Evolutionary conservation across 2,113 vertebrate species (phyloP).

Genomic region (Butastur rufipennis): DNA sequence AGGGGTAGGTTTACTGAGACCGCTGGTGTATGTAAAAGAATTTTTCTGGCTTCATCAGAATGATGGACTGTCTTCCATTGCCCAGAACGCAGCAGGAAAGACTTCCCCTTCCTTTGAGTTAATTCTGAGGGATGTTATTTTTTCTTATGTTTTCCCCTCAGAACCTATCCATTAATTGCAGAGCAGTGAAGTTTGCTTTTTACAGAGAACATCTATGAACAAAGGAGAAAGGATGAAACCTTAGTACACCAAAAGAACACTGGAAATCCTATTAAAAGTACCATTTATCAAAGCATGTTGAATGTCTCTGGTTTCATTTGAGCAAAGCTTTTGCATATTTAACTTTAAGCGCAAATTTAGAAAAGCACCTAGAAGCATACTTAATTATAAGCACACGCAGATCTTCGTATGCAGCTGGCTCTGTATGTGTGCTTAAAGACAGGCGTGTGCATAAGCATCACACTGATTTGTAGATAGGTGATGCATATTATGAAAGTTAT

Average conservation of each 20-base stretch:
- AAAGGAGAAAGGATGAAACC: background rate
- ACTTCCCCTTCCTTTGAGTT: background rate
- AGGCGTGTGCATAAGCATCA: rapidly evolving
- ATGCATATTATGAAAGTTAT: background rate
- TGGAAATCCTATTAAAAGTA: background rate
- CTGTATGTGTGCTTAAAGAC: background rate
- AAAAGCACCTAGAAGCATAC: background rate
- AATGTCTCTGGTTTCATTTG: background rate
- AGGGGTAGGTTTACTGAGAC: background rate
- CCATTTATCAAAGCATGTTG: background rate
- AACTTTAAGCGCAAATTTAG: too few relatives aligned
- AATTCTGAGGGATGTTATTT: background rate
- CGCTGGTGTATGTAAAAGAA: background rate
- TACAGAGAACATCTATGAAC: background rate
- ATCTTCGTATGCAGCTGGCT: rapidly evolving
- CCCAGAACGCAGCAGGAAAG: background rate
- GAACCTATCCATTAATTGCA: background rate
- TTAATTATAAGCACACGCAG: rapidly evolving
- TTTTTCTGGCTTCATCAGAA: background rate
- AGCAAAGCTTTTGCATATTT: background rate
- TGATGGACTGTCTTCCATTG: background rate
- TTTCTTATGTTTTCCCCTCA: background rate
- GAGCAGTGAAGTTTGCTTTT: background rate
- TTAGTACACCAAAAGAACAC: background rate
- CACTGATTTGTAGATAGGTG: rapidly evolving